Evolutionary conservation across 2,888 invertebrate species (phyloP), one percentile per base, ranked within the genome.

Genomic region (Odontomyia ornata): DNA sequence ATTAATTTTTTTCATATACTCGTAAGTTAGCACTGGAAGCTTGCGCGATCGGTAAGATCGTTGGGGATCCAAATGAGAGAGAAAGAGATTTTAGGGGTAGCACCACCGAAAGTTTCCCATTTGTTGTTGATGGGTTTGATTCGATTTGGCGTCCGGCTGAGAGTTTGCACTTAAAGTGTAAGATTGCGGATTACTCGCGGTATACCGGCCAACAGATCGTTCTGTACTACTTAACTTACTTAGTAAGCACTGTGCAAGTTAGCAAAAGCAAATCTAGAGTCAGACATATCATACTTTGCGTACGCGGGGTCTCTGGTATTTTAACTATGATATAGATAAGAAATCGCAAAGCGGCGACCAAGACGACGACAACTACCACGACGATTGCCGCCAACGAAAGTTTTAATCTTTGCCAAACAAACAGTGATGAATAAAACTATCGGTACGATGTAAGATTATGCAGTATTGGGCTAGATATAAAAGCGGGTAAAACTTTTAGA

Each of bases 301-400:
- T 60, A 28, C 30, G 46, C 69, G 65, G 25, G 46, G 36, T 36
- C 36, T 69, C 47, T 69, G 47, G 69, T 69, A 69, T 69, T 46
- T 69, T 46, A 69, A 69, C 69, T 69, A 69, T 47, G 69, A 69
- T 69, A 69, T 30, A 69, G 69, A 69, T 69, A 69, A 69, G 69
- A 69, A 69, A 69, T 69, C 69, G 69, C 69, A 69, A 69, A 25
- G 11, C 60, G 25, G 11, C 60, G 60, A 25, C 25, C 60, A 60
- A 60, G 60, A 25, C 60, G 60, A 25, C 21, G 25, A n/a, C 56
- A 18, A 56, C 9, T n/a, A 36, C 36, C 36, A 18, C 18, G 5
- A 18, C 25, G 60, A 25, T 25, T 11, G 52, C 23, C 46, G 47
- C 36, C 69, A 25, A 69, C 46, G 25, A 69, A 69, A 69, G 47